These are phyloP conservation scores for Cercopithecus mona DNA, from an alignment of 2,113 vertebrate genomes.

Conservation along the genomic window DNA sequence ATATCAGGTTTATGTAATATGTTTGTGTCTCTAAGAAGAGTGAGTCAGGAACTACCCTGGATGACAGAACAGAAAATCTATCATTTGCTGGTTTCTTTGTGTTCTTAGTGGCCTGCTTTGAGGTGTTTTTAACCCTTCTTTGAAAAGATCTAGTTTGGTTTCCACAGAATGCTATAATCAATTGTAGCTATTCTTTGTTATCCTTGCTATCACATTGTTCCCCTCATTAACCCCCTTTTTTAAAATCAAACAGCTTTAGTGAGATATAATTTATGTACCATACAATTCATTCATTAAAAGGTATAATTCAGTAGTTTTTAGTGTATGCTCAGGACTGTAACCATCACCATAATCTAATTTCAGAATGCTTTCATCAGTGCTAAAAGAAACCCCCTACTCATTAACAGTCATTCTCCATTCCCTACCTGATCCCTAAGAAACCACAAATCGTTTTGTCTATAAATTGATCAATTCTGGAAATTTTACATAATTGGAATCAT, in stretches of 20 bases:
- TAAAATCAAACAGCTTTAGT: not conserved
- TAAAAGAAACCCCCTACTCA: not conserved
- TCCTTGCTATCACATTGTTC: not conserved
- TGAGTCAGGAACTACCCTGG: not conserved
- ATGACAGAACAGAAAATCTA: not conserved
- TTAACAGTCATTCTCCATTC: not conserved
- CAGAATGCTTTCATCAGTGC: not conserved
- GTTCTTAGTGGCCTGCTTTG: not conserved
- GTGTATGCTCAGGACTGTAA: not conserved
- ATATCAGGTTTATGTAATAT: not conserved
- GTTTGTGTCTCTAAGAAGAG: not conserved
- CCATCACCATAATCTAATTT: not conserved
- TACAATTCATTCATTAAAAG: not conserved
- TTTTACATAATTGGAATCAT: not conserved
- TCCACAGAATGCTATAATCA: not conserved
- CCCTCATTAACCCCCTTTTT: not conserved
- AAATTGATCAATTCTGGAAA: not conserved
- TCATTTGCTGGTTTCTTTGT: not conserved
- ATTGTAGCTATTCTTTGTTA: not conserved
- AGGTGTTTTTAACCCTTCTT: not conserved
- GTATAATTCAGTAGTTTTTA: not conserved
- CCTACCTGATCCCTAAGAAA: not conserved
- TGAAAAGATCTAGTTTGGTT: not conserved
- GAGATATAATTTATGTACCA: not conserved
- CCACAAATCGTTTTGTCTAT: not conserved